These are phyloP conservation scores for Limnodromus scolopaceus DNA, from an alignment of 2,797 vertebrate genomes.

Conservation along the genomic window DNA sequence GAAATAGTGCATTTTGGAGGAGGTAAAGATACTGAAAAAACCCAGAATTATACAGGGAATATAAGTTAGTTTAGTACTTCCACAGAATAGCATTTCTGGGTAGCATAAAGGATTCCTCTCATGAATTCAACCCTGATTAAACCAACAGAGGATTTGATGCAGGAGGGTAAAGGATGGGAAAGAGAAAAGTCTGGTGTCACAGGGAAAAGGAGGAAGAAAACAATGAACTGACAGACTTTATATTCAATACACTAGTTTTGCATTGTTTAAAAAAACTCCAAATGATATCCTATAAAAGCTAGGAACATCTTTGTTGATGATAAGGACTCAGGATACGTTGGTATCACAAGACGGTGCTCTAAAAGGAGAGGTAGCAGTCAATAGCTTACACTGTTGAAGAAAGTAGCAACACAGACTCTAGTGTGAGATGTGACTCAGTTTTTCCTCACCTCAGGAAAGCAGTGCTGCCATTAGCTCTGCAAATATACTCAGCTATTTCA, in stretches of 20 bases:
- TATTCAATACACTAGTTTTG: neutral
- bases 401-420: neutral
- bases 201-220: neutral
- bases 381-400: fast-evolving
- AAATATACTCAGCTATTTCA: neutral
- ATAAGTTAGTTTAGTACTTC: neutral
- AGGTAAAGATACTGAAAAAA: neutral
- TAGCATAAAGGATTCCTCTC: neutral
- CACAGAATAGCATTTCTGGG: neutral
- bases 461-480: neutral
- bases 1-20: neutral
- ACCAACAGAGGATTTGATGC: neutral
- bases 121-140: neutral
- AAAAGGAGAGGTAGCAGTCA: neutral
- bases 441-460: neutral
- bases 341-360: neutral
- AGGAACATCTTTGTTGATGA: neutral
- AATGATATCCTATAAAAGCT: fast-evolving
- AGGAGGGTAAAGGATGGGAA: neutral
- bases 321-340: fast-evolving
- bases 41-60: neutral
- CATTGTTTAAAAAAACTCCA: neutral
- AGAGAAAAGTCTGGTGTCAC: neutral
- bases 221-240: neutral
- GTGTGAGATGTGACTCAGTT: neutral